A percentile compares a stretch with the other conserved stretches of the same genome.
Conservation (phyloP, 1,140 invertebrate species). For the Tetramorium alpestre region DNA sequence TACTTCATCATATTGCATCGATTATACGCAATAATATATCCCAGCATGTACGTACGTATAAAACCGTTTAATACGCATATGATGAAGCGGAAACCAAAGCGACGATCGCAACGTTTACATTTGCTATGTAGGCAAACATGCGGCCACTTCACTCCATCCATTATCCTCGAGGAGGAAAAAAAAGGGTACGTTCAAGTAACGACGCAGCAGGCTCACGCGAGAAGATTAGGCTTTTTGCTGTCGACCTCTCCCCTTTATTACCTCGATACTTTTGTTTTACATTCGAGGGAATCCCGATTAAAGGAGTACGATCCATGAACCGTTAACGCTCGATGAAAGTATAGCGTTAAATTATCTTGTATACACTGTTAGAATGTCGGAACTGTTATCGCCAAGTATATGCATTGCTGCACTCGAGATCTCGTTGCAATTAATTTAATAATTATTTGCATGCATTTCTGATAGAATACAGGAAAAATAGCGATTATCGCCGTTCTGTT, state of each 20-base stretch:
- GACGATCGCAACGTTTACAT: slow-evolving; percentile 27
- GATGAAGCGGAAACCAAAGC: slow-evolving; percentile 35
- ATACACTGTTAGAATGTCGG: slow-evolving; percentile 18
- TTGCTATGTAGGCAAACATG: neutral
- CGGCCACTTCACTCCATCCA: slow-evolving; percentile 17
- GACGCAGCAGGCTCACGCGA: slow-evolving; percentile 6
- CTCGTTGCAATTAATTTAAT: slow-evolving; percentile 11
- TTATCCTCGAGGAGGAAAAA: neutral
- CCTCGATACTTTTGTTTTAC: slow-evolving; percentile 19
- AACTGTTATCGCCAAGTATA: neutral
- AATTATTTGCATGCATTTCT: slow-evolving; percentile 21
- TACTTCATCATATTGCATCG: neutral
- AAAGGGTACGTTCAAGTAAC: neutral
- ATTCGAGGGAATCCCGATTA: slow-evolving; percentile 17
- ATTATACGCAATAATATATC: slow-evolving; percentile 23
- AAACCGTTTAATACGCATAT: slow-evolving; percentile 13
- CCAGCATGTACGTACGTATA: neutral
- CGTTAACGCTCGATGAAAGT: slow-evolving; percentile 30
- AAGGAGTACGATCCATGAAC: slow-evolving; percentile 9
- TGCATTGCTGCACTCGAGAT: neutral
- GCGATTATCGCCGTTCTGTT: neutral
- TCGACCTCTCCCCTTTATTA: neutral
- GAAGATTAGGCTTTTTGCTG: slow-evolving; percentile 37
- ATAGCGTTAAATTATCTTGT: slow-evolving; percentile 20
- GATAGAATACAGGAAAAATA: neutral